Percentiles rank a stretch among this genome's conserved stretches.
Evolutionary conservation across 2,888 invertebrate genomes (phyloP).

Genomic region (Neoascia interrupta): DNA sequence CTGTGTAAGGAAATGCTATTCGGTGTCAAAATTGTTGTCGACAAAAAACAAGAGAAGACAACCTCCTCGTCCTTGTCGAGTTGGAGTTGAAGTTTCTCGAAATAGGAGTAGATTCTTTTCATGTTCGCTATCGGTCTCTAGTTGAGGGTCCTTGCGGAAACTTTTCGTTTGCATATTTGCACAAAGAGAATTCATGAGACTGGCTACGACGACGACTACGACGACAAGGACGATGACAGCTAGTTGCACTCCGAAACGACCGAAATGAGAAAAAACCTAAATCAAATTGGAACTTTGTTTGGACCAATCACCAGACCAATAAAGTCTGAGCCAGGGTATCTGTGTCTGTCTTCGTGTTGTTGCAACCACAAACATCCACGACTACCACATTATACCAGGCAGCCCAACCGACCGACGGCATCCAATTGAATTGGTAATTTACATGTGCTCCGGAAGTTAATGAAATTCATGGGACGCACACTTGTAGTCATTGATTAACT

Average conservation of each 20-base stretch:
- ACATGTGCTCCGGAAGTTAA: conserved; percentile 56
- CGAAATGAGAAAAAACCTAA: conserved; percentile 8
- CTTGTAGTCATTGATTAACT: conserved; percentile 58
- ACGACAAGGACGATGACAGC: conserved; percentile 3
- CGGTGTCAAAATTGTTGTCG: conserved; percentile 66
- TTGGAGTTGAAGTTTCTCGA: neutral
- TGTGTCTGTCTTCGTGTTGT: neutral
- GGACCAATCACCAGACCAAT: conserved; percentile 59
- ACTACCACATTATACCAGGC: neutral
- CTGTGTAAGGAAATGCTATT: conserved; percentile 37
- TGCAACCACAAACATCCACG: conserved; percentile 45
- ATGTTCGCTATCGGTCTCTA: conserved; percentile 18
- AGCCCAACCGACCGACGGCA: neutral
- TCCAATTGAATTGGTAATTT: conserved; percentile 65
- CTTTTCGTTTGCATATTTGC: conserved; percentile 64
- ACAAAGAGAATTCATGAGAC: conserved; percentile 64
- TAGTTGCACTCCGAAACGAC: neutral
- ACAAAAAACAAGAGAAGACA: conserved; percentile 41
- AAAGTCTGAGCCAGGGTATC: conserved; percentile 12
- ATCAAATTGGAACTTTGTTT: conserved; percentile 61
- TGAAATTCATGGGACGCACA: conserved; percentile 61
- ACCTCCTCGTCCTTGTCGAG: neutral
- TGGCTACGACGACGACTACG: conserved; percentile 14
- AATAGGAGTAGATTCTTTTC: conserved; percentile 39
- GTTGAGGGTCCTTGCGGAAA: conserved; percentile 31